Base-by-base conservation (phyloP, 1,140 invertebrate genomes). In the Drosophila sproati region DNA sequence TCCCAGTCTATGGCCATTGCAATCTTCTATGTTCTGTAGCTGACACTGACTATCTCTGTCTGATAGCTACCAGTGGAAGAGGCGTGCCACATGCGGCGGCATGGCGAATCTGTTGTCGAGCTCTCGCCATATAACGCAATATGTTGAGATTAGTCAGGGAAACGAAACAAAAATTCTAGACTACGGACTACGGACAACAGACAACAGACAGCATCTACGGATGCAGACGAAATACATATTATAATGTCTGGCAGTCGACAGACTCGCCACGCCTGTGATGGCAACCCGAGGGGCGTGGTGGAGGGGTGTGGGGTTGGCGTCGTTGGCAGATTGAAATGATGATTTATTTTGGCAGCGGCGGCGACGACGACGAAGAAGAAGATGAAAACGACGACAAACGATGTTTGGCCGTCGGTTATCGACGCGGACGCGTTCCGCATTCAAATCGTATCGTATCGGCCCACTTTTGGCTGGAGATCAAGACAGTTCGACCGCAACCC, bases 271-370 rank as follows among this genome's bases (percentile, higher is more conserved):
- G 57, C 54, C 60, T 50, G 20, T 59, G 64, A 20, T 20, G 20
- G 20, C 20, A 20, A 20, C 20, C 20, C 20, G 47, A 66, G 3
- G 41, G n/a, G 4, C 43, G 41, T 8, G 29, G 61, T 39, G 67
- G 71, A 62, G 50, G 37, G 4, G 45, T 39, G 31, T 45, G 28
- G 31, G 70, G 51, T 73, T 7, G 6, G 28, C 6, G 43, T 5
- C 39, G 34, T n/a, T 54, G 45, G 45, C 56, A 68, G 80, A 76
- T 79, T 82, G 76, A 67, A 88, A 88, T 81, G 80, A 87, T 87
- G 83, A 87, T 87, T 87, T 87, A 87, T 87, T 88, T 87, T 87
- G 83, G 83, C 83, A 68, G 83, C 79, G 63, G 59, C 80, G 67
- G 52, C 76, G 28, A 12, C 79, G 63, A 54, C 80, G 67, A 57